phyloP scores from a whole-genome alignment of 2,797 vertebrate genomes.

The Gadopsis marmoratus region DNA sequence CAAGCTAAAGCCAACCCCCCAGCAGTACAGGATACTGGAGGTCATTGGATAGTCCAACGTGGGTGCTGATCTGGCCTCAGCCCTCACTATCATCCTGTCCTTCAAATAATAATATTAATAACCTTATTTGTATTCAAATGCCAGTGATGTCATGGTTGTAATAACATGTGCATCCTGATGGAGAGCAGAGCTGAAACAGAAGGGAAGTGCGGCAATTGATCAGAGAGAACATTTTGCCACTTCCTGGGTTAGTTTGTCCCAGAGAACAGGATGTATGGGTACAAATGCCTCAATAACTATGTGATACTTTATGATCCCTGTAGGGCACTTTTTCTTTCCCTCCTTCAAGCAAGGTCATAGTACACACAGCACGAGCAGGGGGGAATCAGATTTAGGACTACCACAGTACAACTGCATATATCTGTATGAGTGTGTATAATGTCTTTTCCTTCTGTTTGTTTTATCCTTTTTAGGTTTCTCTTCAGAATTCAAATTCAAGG shows the following conservation, averaged over 20 bases:
- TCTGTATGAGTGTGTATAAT: neutral
- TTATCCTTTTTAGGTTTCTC: conserved; percentile 13
- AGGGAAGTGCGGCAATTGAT: conserved; percentile 9
- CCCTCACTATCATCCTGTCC: conserved; percentile 28
- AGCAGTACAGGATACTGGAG: conserved; percentile 27
- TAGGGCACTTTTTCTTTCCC: neutral
- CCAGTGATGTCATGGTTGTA: conserved; percentile 26
- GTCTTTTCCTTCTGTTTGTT: neutral
- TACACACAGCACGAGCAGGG: conserved; percentile 11
- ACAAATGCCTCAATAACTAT: conserved; percentile 41
- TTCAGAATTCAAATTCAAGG: conserved; percentile 31
- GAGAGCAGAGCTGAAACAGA: conserved; percentile 39
- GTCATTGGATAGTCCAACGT: conserved; percentile 33
- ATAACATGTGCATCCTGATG: conserved; percentile 55
- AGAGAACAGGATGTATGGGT: conserved; percentile 35
- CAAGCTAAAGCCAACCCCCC: conserved; percentile 3
- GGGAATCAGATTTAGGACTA: conserved; percentile 1
- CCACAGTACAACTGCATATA: neutral
- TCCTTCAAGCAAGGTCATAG: conserved; percentile 26
- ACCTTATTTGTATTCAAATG: neutral
- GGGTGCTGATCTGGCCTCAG: conserved; percentile 39
- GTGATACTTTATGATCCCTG: conserved; percentile 39
- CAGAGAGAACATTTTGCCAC: conserved; percentile 21
- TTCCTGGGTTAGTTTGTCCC: conserved; percentile 39
- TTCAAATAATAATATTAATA: neutral